A percentile compares a stretch with the other conserved stretches of the same genome.
phyloP scores from a whole-genome alignment of 2,888 invertebrate genomes.

The Drosophila leonis region DNA sequence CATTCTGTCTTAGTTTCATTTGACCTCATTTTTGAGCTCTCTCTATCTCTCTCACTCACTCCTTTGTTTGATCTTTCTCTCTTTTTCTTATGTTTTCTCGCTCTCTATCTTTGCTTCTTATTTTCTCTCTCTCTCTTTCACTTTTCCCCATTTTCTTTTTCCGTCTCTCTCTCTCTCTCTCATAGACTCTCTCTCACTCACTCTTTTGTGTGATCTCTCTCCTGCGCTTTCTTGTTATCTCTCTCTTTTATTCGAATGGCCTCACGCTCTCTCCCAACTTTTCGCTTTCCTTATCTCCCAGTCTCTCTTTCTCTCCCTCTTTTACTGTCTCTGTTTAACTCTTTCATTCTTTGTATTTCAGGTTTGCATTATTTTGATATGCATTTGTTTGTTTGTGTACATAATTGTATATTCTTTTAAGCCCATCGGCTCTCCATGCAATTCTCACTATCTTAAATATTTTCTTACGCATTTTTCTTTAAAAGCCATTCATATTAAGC shows the following conservation, averaged over 20 bases:
- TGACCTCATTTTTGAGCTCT: too few relatives aligned
- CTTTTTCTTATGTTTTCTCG: not conserved
- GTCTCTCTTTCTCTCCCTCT: not conserved
- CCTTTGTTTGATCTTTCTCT: too few relatives aligned
- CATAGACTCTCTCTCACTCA: not conserved
- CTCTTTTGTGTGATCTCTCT: not conserved
- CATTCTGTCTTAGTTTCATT: too few relatives aligned
- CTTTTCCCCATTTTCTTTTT: not conserved
- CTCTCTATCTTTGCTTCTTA: not conserved
- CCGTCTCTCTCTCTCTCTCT: too few relatives aligned
- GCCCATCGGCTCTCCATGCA: not conserved
- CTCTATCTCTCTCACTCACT: too few relatives aligned
- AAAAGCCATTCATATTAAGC: not conserved
- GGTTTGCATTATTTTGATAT: not conserved
- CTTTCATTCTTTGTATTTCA: not conserved
- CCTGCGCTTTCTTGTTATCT: not conserved
- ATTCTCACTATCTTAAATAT: not conserved
- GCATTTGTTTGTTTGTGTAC: not conserved
- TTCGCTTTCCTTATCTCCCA: not conserved
- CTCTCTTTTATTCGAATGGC: not conserved
- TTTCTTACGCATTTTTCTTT: not conserved
- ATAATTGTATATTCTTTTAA: not conserved
- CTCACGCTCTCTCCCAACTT: not conserved
- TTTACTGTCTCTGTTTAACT: too few relatives aligned
- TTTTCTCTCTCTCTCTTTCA: not conserved